Base-by-base conservation (phyloP, 2,888 invertebrate species). In the Chirona hameri region DNA sequence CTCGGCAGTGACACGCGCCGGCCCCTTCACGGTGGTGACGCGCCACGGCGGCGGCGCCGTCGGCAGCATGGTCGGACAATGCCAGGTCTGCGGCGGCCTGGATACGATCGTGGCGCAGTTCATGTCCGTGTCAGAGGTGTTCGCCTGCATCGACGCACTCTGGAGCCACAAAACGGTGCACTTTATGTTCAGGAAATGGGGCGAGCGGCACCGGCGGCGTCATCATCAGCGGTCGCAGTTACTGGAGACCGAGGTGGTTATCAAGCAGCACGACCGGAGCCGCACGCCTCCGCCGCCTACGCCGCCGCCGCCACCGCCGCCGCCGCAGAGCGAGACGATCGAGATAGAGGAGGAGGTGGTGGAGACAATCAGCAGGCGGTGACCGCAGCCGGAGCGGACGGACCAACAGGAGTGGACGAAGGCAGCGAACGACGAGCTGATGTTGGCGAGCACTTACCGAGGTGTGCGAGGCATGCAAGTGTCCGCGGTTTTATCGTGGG, bases 271-370 rank as follows among this genome's bases (percentile, higher is more conserved):
- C 76, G 76, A 76, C 76, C 76, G 76, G 39, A 93, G 89, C 83
- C 97, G 91, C 82, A 93, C 93, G 24, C 97, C 91, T 46, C 95
- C 93, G 83, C 92, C 90, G 82, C 97, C 97, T 87, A 92, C 91
- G 0, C 94, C 92, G 0, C 98, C 99, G 90, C 93, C 99, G 84
- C 99, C 91, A 0, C 99, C 99, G 79, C 97, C 97, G 86, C 99
- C 91, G 0, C 99, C 99, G 87, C 27, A 15, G 31, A 14, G 15
- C 18, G 46, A 76, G 46, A n/a, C 27, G 46, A 9, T 46, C 21
- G 24, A 46, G 24, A 21, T 76, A 0, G 7, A 24, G 21, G 76
- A 76, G 76, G 76, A 76, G 76, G 46, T 76, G 10, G 76, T 46
- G 46, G 76, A 76, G 24, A 46, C 2, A 21, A 2, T 46, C 46